A percentile compares a stretch with the other conserved stretches of the same genome.
phyloP scores from a whole-genome alignment of 2,888 invertebrate genomes.

The Holacanthella duospinosa region DNA sequence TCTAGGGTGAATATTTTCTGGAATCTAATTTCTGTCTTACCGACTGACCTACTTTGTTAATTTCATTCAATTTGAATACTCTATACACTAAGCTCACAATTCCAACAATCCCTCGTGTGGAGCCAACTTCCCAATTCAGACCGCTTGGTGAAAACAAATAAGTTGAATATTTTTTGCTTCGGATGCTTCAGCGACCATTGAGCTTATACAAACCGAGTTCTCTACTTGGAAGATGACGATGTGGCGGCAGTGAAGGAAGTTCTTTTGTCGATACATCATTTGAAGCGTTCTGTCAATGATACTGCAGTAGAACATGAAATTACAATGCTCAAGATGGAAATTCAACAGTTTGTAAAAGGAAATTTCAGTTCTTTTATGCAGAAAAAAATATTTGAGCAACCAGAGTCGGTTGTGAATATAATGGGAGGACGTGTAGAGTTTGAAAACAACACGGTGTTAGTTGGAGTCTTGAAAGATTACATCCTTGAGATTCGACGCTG shows the following conservation, averaged over 20 bases:
- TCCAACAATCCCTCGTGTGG: slow-evolving; percentile 67
- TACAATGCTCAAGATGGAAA: slow-evolving; percentile 89
- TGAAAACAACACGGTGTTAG: slow-evolving; percentile 66
- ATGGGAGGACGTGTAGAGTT: slow-evolving; percentile 98
- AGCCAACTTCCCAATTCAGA: slow-evolving; percentile 82
- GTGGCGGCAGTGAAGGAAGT: slow-evolving; percentile 94
- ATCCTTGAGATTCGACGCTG: slow-evolving; percentile 95
- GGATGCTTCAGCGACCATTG: slow-evolving; percentile 97
- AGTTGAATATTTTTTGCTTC: slow-evolving; percentile 99
- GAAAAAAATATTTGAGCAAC: slow-evolving; percentile 99
- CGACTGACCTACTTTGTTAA: too few relatives aligned
- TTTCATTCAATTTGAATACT: too few relatives aligned
- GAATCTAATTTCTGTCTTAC: too few relatives aligned
- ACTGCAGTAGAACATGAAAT: slow-evolving; percentile 87
- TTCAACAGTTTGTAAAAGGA: slow-evolving; percentile 99
- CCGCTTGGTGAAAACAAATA: slow-evolving; percentile 75
- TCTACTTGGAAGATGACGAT: slow-evolving; percentile 94
- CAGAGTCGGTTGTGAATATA: slow-evolving; percentile 96
- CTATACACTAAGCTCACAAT: slow-evolving; percentile 55
- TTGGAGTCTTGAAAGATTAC: slow-evolving; percentile 97
- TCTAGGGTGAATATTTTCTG: too few relatives aligned
- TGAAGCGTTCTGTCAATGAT: slow-evolving; percentile 59
- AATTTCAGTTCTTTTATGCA: slow-evolving; percentile 99
- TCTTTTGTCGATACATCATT: slow-evolving; percentile 84
- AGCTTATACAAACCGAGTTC: slow-evolving; percentile 97